phyloP scores from a whole-genome alignment of 2,797 vertebrate species.

The Todus mexicanus region DNA sequence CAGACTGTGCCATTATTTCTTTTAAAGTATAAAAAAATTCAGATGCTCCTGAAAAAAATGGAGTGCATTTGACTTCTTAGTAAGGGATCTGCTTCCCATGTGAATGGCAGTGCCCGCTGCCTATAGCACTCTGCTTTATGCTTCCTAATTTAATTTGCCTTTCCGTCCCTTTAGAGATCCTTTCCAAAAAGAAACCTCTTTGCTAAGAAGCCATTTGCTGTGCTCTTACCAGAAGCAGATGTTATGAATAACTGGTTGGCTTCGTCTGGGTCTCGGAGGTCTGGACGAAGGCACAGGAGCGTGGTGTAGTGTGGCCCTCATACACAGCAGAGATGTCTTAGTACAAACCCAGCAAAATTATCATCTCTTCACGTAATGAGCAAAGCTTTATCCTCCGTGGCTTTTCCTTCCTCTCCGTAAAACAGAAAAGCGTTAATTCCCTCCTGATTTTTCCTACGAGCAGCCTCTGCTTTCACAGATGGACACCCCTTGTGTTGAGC shows the following conservation, averaged over 20 bases:
- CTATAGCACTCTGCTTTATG: background rate
- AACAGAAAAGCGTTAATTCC: background rate
- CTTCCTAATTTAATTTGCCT: slow-evolving; percentile 38
- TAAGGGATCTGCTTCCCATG: background rate
- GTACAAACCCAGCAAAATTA: background rate
- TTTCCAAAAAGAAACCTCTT: background rate
- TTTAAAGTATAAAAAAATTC: background rate
- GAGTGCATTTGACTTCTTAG: background rate
- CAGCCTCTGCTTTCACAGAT: background rate
- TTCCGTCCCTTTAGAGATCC: background rate
- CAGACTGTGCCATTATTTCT: background rate
- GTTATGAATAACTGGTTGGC: background rate
- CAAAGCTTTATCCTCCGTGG: background rate
- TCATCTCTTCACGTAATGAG: background rate
- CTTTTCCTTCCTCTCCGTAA: background rate
- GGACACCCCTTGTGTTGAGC: background rate
- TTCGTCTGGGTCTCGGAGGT: background rate
- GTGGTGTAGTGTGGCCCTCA: background rate
- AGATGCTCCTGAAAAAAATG: background rate
- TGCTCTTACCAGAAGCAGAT: background rate
- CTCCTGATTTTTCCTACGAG: background rate
- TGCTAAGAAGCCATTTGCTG: background rate
- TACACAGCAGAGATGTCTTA: background rate
- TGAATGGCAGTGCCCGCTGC: background rate
- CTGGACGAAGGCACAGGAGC: background rate